A percentile compares a stretch with the other conserved stretches of the same genome.
These are phyloP conservation scores for Bucco capensis DNA, from an alignment of 2,113 vertebrate genomes.

Conservation along the genomic window DNA sequence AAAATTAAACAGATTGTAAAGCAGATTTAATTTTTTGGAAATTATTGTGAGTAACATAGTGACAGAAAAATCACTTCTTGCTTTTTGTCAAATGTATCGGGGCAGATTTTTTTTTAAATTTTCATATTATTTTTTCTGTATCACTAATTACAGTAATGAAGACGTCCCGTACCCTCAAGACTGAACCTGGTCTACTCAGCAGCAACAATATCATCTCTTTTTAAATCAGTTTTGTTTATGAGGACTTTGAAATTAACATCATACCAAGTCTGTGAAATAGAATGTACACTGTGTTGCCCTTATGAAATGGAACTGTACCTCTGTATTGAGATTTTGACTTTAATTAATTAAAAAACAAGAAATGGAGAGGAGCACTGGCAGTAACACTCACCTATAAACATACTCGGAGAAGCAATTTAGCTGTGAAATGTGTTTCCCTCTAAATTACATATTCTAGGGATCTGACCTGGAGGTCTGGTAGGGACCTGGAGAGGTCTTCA, in stretches of 20 bases:
- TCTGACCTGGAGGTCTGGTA: neutral
- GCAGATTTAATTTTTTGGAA: neutral
- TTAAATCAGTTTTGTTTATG: neutral
- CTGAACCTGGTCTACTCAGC: neutral
- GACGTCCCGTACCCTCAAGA: neutral
- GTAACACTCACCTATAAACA: neutral
- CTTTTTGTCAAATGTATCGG: neutral
- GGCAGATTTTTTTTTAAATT: neutral
- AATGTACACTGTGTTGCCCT: rapidly evolving
- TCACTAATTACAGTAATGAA: neutral
- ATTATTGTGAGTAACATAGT: neutral
- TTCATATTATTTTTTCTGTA: constrained; percentile 5
- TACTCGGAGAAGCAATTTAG: neutral
- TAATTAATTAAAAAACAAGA: neutral
- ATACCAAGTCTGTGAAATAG: neutral
- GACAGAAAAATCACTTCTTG: constrained; percentile 26
- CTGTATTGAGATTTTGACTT: neutral
- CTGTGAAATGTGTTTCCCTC: neutral
- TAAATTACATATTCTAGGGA: neutral
- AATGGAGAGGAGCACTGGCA: neutral
- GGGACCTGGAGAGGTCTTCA: neutral
- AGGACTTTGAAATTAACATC: neutral
- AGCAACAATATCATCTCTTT: neutral
- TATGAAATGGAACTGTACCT: neutral
- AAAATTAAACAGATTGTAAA: constrained; percentile 27